These are phyloP conservation scores for Asteroscopus sphinx DNA, from an alignment of 2,888 invertebrate species.

Conservation along the genomic window DNA sequence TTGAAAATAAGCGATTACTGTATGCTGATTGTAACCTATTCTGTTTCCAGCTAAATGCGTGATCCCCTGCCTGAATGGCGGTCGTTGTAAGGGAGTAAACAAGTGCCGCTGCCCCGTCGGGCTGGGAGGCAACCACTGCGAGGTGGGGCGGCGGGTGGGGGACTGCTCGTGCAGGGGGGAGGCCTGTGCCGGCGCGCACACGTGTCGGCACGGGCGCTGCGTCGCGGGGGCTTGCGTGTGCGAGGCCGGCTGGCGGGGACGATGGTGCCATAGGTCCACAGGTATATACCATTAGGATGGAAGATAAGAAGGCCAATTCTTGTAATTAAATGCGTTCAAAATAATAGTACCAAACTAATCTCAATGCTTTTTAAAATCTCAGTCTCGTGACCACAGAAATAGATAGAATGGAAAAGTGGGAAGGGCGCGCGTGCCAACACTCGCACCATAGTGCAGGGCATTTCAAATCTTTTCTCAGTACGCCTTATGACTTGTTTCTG, in stretches of 20 bases:
- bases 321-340: too few species aligned
- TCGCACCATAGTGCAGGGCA: too few species aligned
- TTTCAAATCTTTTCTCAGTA: too few species aligned
- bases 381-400: too few species aligned
- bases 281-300: conserved; percentile 55
- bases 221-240: conserved; percentile 93
- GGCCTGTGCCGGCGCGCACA: conserved; percentile 92
- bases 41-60: conserved; percentile 94
- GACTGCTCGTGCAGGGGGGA: conserved; percentile 93
- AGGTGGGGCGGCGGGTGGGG: conserved; percentile 94
- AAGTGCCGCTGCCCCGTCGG: conserved; percentile 96
- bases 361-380: too few species aligned
- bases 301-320: too few species aligned
- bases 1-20: too few species aligned
- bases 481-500: too few species aligned
- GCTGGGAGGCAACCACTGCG: conserved; percentile 96
- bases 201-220: conserved; percentile 95
- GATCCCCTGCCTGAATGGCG: conserved; percentile 97
- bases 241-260: conserved; percentile 95
- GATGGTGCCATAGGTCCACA: conserved; percentile 94
- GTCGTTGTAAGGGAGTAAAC: conserved; percentile 96
- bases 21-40: neutral
- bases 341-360: too few species aligned
- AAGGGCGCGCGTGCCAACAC: too few species aligned
- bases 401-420: too few species aligned